A percentile compares a stretch with the other conserved stretches of the same genome.
Evolutionary conservation across 1,140 invertebrate species (phyloP).

Genomic region (Listronotus oregonensis): DNA sequence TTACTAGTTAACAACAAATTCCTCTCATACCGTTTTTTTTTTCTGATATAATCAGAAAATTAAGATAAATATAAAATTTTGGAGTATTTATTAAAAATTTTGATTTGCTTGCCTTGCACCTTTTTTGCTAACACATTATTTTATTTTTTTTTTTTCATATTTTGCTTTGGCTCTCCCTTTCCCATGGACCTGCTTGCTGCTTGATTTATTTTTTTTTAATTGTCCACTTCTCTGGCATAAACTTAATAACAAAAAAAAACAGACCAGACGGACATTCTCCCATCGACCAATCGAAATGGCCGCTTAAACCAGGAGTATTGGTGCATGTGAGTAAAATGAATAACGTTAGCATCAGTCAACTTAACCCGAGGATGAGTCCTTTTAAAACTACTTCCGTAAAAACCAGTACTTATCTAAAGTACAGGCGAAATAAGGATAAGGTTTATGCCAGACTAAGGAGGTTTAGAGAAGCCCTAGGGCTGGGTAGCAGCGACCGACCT

Average conservation of each 20-base stretch:
- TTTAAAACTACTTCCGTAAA: slow-evolving; percentile 45
- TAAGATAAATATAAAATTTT: too few species aligned
- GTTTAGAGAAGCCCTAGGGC: slow-evolving; percentile 48
- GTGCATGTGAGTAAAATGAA: slow-evolving; percentile 81
- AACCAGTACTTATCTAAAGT: slow-evolving; percentile 41
- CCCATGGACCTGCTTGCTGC: not conserved
- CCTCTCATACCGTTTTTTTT: too few species aligned
- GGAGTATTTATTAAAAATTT: too few species aligned
- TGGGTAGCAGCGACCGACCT: slow-evolving; percentile 43
- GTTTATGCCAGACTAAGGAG: slow-evolving; percentile 52
- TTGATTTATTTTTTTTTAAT: slow-evolving; percentile 8
- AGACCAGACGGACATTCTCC: slow-evolving; percentile 53
- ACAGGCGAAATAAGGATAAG: slow-evolving; percentile 48
- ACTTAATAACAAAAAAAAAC: not conserved
- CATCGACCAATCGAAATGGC: slow-evolving; percentile 78
- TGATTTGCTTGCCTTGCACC: too few species aligned
- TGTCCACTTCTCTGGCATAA: slow-evolving; percentile 20
- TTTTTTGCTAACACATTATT: not conserved
- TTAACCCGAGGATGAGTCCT: slow-evolving; percentile 36
- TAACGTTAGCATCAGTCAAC: slow-evolving; percentile 60
- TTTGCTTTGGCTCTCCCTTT: not conserved
- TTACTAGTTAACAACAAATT: too few species aligned
- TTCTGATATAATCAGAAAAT: too few species aligned
- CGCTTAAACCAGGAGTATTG: slow-evolving; percentile 83
- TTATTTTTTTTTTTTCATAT: slow-evolving; percentile 15